A percentile compares a stretch with the other conserved stretches of the same genome.
Evolutionary conservation across 1,140 invertebrate genomes (phyloP).

Genomic region (Fopius arisanus): DNA sequence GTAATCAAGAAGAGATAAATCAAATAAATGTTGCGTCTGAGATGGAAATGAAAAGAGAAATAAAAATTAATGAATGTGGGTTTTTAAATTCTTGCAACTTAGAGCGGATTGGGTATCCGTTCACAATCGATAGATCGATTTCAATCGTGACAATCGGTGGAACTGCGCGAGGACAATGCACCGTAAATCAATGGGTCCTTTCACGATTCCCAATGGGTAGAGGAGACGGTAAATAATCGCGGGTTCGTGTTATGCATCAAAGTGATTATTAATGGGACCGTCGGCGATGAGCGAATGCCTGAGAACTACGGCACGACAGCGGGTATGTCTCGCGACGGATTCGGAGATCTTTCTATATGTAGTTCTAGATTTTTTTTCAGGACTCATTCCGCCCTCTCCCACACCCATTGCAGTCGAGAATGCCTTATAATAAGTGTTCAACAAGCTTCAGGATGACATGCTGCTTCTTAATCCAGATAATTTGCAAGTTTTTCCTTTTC

Average conservation of each 20-base stretch:
- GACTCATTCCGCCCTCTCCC: constrained; percentile 3
- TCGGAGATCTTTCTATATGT: constrained; percentile 18
- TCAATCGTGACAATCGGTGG: background rate
- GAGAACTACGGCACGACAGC: constrained; percentile 44
- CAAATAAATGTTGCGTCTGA: too few relatives aligned
- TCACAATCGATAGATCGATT: background rate
- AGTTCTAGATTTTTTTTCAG: constrained; percentile 19
- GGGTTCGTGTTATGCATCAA: constrained; percentile 53
- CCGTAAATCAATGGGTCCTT: constrained; percentile 43
- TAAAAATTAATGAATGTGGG: too few relatives aligned
- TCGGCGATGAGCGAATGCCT: constrained; percentile 50
- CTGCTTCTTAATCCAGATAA: constrained; percentile 48
- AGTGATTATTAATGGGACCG: constrained; percentile 59
- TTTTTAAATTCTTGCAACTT: background rate
- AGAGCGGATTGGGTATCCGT: background rate
- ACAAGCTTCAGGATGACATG: constrained; percentile 42
- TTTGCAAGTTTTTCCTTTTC: background rate
- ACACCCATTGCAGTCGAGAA: background rate
- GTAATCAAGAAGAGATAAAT: too few relatives aligned
- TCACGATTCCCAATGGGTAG: background rate
- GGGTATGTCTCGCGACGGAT: constrained; percentile 46
- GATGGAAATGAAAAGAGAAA: background rate
- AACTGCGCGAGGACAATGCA: constrained; percentile 40
- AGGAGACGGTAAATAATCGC: constrained; percentile 44
- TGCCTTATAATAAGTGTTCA: constrained; percentile 44